Evolutionary conservation across 2,797 vertebrate genomes (phyloP), one percentile per base, ranked within the genome.

Genomic region (Cyclopterus lumpus): DNA sequence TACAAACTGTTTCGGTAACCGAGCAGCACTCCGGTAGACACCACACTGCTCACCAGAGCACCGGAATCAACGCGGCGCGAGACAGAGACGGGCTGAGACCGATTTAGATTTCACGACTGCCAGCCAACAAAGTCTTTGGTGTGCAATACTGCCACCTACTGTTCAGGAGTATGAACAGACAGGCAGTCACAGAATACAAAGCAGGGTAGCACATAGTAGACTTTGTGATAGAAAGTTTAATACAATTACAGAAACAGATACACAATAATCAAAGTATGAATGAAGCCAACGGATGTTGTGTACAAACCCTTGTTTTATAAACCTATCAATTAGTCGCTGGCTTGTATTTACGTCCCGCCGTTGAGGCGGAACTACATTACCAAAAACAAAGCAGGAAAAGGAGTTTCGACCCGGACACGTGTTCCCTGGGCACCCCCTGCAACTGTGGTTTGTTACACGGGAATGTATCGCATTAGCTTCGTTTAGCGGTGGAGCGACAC

Each of bases 141-240:
- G n/a, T 3, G 20, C n/a, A 58, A 44, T 5, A 81, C 73, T 54
- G 84, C 86, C 87, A 10, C 73, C 86, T 3, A 0, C 12, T 55
- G 84, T 4, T n/a, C 42, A 38, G 81, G 75, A 80, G 76, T 14
- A 4, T 12, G 12, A 42, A 60, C 70, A 24, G 5, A 54, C n/a
- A 26, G 30, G 34, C 11, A 64, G 1, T 0, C 18, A 49, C 18
- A 1, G 24, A 36, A 42, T 26, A 63, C 40, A 36, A 30, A 30
- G 5, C 20, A 36, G 12, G 8, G 36, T 16, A 44, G 44, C 15
- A 44, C 42, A 44, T 18, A 5, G 42, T 44, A 42, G 14, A 42
- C 5, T 42, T 42, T 16, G 14, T 16, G 42, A 44, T 44, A 44
- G 6, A 15, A 16, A 44, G 42, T 16, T 51, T n/a, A 49, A 3